phyloP scores from a whole-genome alignment of 2,113 vertebrate genomes.

The Corythornis madagascariensis region DNA sequence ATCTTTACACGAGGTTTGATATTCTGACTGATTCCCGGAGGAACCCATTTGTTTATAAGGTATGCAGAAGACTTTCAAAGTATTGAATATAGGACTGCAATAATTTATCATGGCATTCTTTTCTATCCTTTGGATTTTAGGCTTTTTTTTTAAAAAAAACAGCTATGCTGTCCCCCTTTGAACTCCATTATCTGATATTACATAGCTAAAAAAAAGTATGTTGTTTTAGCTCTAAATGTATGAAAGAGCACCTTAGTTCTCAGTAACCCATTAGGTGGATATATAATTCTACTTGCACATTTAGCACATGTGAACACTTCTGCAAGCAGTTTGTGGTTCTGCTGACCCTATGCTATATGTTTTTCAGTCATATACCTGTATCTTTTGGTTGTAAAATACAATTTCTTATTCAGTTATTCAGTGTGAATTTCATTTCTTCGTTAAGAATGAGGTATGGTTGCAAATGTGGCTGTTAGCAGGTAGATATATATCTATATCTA shows the following conservation, averaged over 20 bases:
- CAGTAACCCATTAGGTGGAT: background rate
- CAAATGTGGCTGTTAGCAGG: background rate
- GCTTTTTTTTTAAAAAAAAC: background rate
- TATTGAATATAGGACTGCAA: background rate
- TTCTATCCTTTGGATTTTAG: background rate
- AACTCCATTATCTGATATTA: background rate
- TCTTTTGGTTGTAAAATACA: background rate
- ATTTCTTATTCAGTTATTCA: background rate
- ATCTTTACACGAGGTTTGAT: conserved; percentile 97
- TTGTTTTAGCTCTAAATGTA: background rate
- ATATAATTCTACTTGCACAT: background rate
- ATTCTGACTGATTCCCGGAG: conserved; percentile 95
- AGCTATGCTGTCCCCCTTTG: background rate
- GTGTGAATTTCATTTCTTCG: background rate
- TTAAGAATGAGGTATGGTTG: background rate
- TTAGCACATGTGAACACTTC: background rate
- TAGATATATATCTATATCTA: background rate
- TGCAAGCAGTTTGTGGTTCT: background rate
- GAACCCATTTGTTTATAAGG: conserved; percentile 99
- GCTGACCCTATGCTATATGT: background rate
- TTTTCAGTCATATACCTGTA: background rate
- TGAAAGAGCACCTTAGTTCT: background rate
- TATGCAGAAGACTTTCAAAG: conserved; percentile 52
- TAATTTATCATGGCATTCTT: background rate
- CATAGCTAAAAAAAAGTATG: background rate